Conservation (phyloP, 2,797 vertebrate genomes). For the Enteromius anoplus region DNA sequence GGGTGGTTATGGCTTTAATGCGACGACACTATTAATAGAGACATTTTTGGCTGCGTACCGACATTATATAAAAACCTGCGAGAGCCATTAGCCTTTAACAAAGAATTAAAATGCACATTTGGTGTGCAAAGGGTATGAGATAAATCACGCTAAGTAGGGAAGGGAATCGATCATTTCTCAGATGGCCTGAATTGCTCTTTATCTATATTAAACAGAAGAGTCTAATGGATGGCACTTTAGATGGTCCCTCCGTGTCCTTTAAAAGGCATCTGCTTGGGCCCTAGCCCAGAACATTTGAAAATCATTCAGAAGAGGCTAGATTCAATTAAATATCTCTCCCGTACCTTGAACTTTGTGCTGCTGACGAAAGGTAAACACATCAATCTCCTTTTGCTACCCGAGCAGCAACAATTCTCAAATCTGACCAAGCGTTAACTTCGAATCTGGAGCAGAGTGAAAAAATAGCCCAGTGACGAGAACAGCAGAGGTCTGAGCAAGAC, state of each 20-base stretch:
- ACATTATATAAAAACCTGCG: constrained; percentile 55
- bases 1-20: constrained; percentile 49
- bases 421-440: constrained; percentile 58
- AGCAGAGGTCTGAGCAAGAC: constrained; percentile 41
- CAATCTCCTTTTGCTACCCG: constrained; percentile 59
- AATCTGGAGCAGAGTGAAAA: constrained; percentile 53
- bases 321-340: constrained; percentile 59
- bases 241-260: constrained; percentile 59
- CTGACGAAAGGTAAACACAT: constrained; percentile 61
- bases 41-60: constrained; percentile 44
- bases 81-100: constrained; percentile 61
- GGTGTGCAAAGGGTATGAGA: constrained; percentile 44
- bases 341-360: constrained; percentile 61
- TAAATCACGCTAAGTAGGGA: constrained; percentile 59
- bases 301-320: constrained; percentile 57
- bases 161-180: constrained; percentile 59
- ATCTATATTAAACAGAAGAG: constrained; percentile 61
- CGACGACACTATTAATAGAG: constrained; percentile 40
- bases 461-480: constrained; percentile 51
- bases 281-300: constrained; percentile 56
- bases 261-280: constrained; percentile 52
- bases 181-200: constrained; percentile 57
- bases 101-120: constrained; percentile 59
- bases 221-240: constrained; percentile 61
- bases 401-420: constrained; percentile 59